A percentile compares a stretch with the other conserved stretches of the same genome.
These are phyloP conservation scores for Megaptera novaeangliae DNA, from an alignment of 2,113 vertebrate species.

Conservation along the genomic window DNA sequence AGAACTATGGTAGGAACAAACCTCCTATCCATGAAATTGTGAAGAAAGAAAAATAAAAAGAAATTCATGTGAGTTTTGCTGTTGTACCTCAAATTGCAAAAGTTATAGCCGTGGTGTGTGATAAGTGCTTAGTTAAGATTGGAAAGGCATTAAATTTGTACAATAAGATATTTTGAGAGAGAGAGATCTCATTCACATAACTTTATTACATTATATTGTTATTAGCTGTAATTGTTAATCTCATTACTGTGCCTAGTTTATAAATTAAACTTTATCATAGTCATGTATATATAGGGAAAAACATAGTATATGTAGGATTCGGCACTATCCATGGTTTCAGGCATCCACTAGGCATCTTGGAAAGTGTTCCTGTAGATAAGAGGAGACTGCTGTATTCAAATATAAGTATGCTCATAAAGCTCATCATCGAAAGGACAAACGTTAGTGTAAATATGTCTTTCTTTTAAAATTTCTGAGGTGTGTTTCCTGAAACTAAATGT, in stretches of 20 bases:
- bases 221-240: neutral
- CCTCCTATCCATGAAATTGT: neutral
- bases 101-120: neutral
- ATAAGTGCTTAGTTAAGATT: neutral
- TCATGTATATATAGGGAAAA: neutral
- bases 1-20: neutral
- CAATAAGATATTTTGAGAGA: neutral
- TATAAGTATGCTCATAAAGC: neutral
- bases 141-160: neutral
- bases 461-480: neutral
- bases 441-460: neutral
- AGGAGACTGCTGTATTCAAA: neutral
- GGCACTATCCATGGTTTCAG: neutral
- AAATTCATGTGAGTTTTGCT: neutral
- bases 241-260: neutral
- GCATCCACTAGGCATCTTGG: neutral
- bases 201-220: neutral
- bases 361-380: neutral
- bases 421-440: neutral
- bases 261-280: neutral
- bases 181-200: neutral
- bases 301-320: neutral
- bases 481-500: neutral
- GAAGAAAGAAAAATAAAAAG: neutral
- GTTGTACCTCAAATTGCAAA: neutral